Evolutionary conservation across 2,797 vertebrate genomes (phyloP).

Genomic region (Myotis daubentonii): DNA sequence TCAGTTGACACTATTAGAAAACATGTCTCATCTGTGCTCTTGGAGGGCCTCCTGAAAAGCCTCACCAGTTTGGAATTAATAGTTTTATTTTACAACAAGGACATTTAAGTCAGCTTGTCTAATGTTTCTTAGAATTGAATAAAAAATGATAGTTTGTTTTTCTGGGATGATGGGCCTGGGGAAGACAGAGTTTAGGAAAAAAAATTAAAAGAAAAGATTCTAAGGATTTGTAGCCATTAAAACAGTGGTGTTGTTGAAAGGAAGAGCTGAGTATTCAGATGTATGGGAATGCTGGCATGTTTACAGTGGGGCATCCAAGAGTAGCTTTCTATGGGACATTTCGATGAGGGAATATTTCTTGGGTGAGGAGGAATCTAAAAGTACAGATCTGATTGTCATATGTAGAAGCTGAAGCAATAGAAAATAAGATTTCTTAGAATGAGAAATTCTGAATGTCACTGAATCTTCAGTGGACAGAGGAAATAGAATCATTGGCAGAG

Average conservation of each 20-base stretch:
- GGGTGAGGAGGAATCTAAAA: neutral
- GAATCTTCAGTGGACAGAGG: neutral
- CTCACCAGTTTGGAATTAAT: neutral
- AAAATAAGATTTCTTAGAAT: neutral
- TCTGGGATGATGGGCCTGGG: neutral
- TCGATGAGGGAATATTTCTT: neutral
- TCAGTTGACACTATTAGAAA: neutral
- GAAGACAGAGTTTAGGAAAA: neutral
- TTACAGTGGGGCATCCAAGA: neutral
- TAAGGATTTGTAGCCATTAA: neutral
- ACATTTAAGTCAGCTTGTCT: neutral
- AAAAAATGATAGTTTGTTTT: neutral
- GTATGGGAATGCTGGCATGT: neutral
- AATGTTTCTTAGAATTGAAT: neutral
- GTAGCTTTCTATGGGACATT: neutral
- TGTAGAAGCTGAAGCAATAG: neutral
- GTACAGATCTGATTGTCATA: neutral
- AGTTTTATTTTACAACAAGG: neutral
- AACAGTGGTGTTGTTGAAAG: neutral
- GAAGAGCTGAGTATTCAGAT: neutral
- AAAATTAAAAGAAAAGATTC: neutral
- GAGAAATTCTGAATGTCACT: neutral
- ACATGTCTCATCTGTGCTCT: neutral
- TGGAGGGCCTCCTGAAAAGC: neutral
- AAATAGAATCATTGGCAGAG: neutral